A percentile compares a stretch with the other conserved stretches of the same genome.
Evolutionary conservation across 1,140 invertebrate genomes (phyloP).

Genomic region (Drosophila saltans): DNA sequence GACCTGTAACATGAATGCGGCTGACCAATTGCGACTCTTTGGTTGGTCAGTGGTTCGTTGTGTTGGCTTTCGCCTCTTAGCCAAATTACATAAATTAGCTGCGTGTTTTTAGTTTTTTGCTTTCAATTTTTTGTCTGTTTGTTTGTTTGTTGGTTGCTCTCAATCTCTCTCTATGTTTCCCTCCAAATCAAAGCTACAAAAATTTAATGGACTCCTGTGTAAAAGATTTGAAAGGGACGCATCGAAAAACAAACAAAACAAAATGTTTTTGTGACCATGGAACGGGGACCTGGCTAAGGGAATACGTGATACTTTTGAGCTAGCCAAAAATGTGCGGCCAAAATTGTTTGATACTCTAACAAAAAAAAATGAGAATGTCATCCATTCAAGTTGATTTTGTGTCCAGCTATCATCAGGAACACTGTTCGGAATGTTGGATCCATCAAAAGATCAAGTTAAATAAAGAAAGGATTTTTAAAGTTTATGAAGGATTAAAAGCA

Average conservation of each 20-base stretch:
- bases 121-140: conserved; percentile 18
- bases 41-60: conserved; percentile 17
- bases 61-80: conserved; percentile 67
- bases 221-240: conserved; percentile 67
- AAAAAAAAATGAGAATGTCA: background rate
- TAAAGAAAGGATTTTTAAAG: no score
- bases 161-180: conserved; percentile 6
- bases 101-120: conserved; percentile 33
- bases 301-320: conserved; percentile 34
- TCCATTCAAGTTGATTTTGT: no score
- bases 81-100: conserved; percentile 80
- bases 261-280: conserved; percentile 17
- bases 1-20: conserved; percentile 62
- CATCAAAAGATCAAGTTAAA: no score
- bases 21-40: conserved; percentile 58
- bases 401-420: no score
- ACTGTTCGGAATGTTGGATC: no score
- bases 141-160: background rate
- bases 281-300: conserved; percentile 11
- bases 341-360: conserved; percentile 16
- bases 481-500: no score
- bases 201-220: conserved; percentile 80
- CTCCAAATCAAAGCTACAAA: conserved; percentile 67
- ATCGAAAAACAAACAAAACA: conserved; percentile 46
- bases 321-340: conserved; percentile 18